Evolutionary conservation across 1,140 invertebrate genomes (phyloP), one percentile per base, ranked within the genome.

Genomic region (Trissolcus basalis): DNA sequence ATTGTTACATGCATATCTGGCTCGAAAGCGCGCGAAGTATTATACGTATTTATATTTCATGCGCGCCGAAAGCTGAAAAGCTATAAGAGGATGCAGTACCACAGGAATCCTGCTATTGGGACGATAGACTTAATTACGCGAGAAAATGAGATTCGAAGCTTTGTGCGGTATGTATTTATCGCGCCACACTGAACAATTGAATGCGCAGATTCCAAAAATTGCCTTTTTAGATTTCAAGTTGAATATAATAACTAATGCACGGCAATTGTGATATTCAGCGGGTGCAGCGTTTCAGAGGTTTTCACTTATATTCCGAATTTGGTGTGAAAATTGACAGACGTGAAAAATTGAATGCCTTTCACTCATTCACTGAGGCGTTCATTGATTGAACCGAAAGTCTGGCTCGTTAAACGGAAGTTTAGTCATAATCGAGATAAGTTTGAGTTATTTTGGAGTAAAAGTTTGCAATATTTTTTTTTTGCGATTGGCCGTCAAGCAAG

Each of bases 41-140:
- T 59, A 71, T 77, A 60, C 51, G 61, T 64, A 80, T 74, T 80
- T 74, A 63, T 75, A 75, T 75, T 78, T 79, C 64, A 70, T 72
- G 64, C 43, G 48, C 39, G 36, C 12, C 32, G 50, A 10, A 53
- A 33, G 53, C 13, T 64, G 53, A 33, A 71, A 68, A 54, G 55
- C 12, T 12, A 49, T 48, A 59, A 53, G 27, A 44, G 64, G 39
- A 53, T 65, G 39, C 35, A 39, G 12, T 39, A 27, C 51, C 56
- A 72, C 65, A 60, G 60, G 35, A 78, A 63, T 70, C 56, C 61
- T 49, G 45, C 76, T 68, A 69, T 70, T 49, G 59, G 43, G 35
- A 63, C 64, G 53, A 50, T 63, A 39, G 64, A 76, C 72, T 76
- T 79, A 76, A 79, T 79, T 79, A 76, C 64, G 60, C 60, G 61